Conservation (phyloP, 1,140 invertebrate genomes). For the Theocolax elegans region DNA sequence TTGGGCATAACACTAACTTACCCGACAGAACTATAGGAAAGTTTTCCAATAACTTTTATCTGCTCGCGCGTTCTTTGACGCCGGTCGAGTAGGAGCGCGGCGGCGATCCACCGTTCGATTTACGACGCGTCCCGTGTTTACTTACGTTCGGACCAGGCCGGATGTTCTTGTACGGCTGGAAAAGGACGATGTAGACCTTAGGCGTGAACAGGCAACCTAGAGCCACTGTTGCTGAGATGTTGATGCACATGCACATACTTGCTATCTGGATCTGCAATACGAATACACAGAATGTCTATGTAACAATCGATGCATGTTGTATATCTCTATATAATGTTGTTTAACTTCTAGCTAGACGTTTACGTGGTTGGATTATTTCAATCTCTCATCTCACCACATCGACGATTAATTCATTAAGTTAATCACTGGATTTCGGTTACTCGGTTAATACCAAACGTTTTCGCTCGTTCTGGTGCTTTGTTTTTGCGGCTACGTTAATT, state of each 20-base stretch:
- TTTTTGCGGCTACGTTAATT: too few species aligned
- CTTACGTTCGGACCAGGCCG: constrained; percentile 68
- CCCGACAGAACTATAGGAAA: constrained; percentile 2
- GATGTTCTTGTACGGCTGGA: constrained; percentile 83
- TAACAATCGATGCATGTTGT: too few species aligned
- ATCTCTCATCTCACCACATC: too few species aligned
- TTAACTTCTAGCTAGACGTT: too few species aligned
- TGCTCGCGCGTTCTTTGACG: background rate
- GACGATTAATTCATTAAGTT: too few species aligned
- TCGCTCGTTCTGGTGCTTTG: too few species aligned
- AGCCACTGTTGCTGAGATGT: constrained; percentile 81
- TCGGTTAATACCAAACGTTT: too few species aligned
- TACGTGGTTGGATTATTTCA: too few species aligned
- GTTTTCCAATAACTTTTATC: constrained; percentile 39
- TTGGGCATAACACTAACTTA: constrained; percentile 28
- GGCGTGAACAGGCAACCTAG: constrained; percentile 82
- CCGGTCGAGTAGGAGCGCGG: background rate
- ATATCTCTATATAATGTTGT: too few species aligned
- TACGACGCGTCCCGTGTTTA: background rate
- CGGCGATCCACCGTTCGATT: constrained; percentile 20
- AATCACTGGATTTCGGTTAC: too few species aligned
- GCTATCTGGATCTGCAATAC: constrained; percentile 78
- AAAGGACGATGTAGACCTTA: constrained; percentile 81
- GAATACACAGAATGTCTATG: background rate
- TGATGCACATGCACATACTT: constrained; percentile 83